Conservation (phyloP, 2,888 invertebrate species). For the Arctia plantaginis region DNA sequence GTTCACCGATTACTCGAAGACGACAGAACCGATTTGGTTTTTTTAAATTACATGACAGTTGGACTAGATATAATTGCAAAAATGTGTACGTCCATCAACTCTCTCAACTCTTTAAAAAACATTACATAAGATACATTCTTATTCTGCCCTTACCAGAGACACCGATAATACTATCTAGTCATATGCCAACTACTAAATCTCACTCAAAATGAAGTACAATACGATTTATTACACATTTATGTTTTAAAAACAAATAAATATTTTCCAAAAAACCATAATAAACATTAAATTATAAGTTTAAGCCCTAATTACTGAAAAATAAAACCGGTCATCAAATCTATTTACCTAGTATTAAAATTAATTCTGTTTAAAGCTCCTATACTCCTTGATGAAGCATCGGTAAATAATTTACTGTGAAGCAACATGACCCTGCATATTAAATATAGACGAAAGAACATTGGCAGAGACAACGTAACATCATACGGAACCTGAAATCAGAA, state of each 20-base stretch:
- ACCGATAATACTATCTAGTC: background rate
- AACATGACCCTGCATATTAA: conserved; percentile 99
- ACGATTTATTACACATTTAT: background rate
- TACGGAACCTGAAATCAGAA: conserved; percentile 91
- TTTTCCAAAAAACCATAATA: no score
- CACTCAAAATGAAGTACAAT: no score
- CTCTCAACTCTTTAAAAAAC: background rate
- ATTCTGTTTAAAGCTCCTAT: conserved; percentile 99
- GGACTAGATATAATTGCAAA: no score
- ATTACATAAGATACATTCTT: background rate
- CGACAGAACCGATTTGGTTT: no score
- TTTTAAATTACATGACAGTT: no score
- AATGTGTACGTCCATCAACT: no score
- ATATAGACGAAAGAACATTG: conserved; percentile 99
- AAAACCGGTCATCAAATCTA: conserved; percentile 50
- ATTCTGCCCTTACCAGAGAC: background rate
- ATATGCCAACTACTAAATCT: no score
- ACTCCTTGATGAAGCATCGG: conserved; percentile 99
- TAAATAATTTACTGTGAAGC: conserved; percentile 99
- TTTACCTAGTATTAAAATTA: conserved; percentile 98
- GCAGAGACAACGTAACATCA: conserved; percentile 98
- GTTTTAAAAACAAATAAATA: background rate
- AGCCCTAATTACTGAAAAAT: background rate
- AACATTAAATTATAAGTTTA: no score
- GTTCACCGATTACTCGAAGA: no score